These are phyloP conservation scores for Popillia japonica DNA, from an alignment of 1,140 invertebrate species.

Conservation along the genomic window DNA sequence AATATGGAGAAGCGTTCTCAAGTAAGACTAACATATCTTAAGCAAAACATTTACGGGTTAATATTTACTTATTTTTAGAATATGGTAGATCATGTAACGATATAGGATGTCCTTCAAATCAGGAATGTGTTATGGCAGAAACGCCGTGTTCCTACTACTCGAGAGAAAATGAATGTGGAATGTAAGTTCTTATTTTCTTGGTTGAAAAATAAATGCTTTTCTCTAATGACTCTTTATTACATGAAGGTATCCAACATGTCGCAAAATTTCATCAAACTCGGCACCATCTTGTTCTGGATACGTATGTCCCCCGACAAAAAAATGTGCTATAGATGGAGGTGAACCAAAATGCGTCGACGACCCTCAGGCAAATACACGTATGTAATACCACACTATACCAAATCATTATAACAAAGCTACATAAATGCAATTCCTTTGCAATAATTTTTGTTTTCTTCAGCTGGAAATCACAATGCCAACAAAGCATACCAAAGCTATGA, in stretches of 20 bases:
- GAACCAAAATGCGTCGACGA: constrained; percentile 48
- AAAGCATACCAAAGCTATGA: constrained; percentile 15
- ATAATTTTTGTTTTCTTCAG: background rate
- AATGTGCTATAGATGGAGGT: constrained; percentile 45
- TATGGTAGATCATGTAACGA: constrained; percentile 78
- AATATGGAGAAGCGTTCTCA: constrained; percentile 16
- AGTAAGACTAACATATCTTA: background rate
- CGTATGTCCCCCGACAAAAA: constrained; percentile 47
- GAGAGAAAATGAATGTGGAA: constrained; percentile 59
- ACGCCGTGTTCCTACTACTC: constrained; percentile 70
- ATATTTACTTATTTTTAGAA: constrained; percentile 64
- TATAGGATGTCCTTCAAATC: constrained; percentile 75
- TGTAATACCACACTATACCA: background rate
- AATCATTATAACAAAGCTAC: too few relatives aligned
- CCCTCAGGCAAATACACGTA: constrained; percentile 26
- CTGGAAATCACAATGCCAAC: constrained; percentile 21
- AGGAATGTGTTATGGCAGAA: constrained; percentile 75
- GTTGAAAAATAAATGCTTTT: background rate
- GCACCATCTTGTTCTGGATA: constrained; percentile 42
- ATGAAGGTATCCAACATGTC: constrained; percentile 50
- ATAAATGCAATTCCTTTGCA: too few relatives aligned
- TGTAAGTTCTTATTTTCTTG: constrained; percentile 49
- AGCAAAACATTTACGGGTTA: background rate
- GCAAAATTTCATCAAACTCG: constrained; percentile 36
- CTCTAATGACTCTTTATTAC: background rate